Percentiles rank a stretch among this genome's conserved stretches.
Conservation (phyloP, 1,140 invertebrate species). For the Drosophila erecta region DNA sequence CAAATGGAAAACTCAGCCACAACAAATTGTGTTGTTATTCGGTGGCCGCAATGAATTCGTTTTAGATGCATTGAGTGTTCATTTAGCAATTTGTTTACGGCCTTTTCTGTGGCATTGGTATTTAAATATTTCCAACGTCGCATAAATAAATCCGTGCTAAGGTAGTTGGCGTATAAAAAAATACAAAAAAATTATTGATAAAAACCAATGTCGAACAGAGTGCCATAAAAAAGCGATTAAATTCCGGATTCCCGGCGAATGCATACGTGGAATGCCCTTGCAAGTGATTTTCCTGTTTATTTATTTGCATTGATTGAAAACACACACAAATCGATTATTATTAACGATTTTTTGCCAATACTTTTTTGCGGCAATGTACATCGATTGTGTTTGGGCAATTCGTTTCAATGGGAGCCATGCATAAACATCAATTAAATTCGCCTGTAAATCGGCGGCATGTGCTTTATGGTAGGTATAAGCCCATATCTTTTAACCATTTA, state of each 20-base stretch:
- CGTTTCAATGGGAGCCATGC: conserved; percentile 62
- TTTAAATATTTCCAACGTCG: conserved; percentile 36
- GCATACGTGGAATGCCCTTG: conserved; percentile 28
- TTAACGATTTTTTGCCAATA: conserved; percentile 71
- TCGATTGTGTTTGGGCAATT: conserved; percentile 46
- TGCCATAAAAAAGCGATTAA: conserved; percentile 68
- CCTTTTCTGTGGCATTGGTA: conserved; percentile 4
- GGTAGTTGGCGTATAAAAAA: conserved; percentile 30
- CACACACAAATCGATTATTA: conserved; percentile 77
- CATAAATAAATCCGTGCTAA: conserved; percentile 56
- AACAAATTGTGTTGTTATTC: neutral
- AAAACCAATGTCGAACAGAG: conserved; percentile 32
- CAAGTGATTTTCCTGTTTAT: conserved; percentile 9
- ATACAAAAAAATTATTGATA: neutral
- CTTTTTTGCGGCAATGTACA: conserved; percentile 32
- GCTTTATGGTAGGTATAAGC: conserved; percentile 35
- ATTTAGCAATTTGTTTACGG: conserved; percentile 53
- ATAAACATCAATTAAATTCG: conserved; percentile 77
- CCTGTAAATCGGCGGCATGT: conserved; percentile 58
- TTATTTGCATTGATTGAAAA: conserved; percentile 67
- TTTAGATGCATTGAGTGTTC: conserved; percentile 56
- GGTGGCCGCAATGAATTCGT: conserved; percentile 13
- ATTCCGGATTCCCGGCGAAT: conserved; percentile 53
- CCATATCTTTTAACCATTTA: conserved; percentile 62
- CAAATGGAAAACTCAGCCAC: neutral